These are phyloP conservation scores for Synanthedon formicaeformis DNA, from an alignment of 2,888 invertebrate genomes.

Conservation along the genomic window DNA sequence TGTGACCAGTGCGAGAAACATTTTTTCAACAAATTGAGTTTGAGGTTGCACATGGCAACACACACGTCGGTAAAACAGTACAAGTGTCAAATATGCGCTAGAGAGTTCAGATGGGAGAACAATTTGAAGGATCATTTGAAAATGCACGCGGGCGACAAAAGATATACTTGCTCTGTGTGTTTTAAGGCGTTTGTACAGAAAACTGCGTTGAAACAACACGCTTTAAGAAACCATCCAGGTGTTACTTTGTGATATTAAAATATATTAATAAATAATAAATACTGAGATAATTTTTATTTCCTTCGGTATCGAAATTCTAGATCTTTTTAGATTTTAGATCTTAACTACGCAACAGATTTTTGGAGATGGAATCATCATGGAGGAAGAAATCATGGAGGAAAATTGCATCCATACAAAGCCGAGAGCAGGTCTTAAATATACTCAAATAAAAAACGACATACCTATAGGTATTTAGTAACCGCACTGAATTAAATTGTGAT, in stretches of 20 bases:
- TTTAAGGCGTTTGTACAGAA: constrained; percentile 47
- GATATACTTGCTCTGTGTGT: constrained; percentile 44
- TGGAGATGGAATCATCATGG: no score
- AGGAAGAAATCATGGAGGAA: no score
- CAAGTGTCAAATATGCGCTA: constrained; percentile 18
- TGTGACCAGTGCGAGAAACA: constrained; percentile 61
- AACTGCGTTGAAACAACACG: constrained; percentile 42
- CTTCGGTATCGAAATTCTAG: no score
- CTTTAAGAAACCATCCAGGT: constrained; percentile 30
- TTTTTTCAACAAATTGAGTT: constrained; percentile 32
- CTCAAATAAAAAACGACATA: no score
- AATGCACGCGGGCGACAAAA: constrained; percentile 37
- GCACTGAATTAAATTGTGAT: no score
- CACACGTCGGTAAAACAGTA: constrained; percentile 25
- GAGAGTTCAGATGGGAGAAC: constrained; percentile 20
- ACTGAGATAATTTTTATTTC: no score
- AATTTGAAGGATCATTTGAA: constrained; percentile 11
- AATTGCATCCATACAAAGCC: no score
- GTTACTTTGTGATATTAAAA: neutral
- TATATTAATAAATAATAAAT: no score
- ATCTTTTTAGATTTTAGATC: no score
- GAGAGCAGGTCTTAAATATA: no score
- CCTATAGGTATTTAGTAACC: no score
- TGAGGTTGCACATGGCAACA: constrained; percentile 18
- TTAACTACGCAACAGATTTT: no score